Evolutionary conservation across 2,888 invertebrate genomes (phyloP).

Genomic region (Chaitophorus viminalis): DNA sequence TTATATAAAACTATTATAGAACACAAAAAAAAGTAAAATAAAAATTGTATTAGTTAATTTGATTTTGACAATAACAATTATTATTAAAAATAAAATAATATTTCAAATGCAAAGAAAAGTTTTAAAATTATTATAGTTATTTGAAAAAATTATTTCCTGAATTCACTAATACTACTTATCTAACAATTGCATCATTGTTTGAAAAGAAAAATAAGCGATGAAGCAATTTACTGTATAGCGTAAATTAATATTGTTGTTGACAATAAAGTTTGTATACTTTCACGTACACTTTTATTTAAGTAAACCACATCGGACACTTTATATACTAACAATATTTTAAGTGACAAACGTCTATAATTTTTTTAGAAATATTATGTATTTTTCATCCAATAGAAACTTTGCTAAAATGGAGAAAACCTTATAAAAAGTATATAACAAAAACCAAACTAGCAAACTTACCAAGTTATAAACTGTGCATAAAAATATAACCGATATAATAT

Average conservation of each 20-base stretch:
- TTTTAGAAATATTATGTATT: not conserved
- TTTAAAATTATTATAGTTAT: not conserved
- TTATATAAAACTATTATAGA: too few species aligned
- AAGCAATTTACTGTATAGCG: not conserved
- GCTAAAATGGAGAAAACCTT: not conserved
- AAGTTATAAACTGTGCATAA: constrained; percentile 25
- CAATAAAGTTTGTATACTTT: constrained; percentile 11
- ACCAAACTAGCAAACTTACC: not conserved
- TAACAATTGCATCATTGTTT: not conserved
- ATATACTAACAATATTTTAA: constrained; percentile 2
- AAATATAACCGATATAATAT: not conserved
- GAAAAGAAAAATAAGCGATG: constrained; percentile 1
- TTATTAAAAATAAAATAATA: not conserved
- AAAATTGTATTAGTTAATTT: too few species aligned
- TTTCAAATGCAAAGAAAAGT: not conserved
- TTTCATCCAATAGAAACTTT: not conserved
- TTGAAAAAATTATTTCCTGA: not conserved
- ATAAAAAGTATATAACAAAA: not conserved
- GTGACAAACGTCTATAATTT: not conserved
- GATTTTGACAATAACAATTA: too few species aligned
- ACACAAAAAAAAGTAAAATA: too few species aligned
- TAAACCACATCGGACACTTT: constrained; percentile 1
- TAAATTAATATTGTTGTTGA: constrained; percentile 10
- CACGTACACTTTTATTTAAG: not conserved
- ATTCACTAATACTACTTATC: constrained; percentile 9